These are phyloP conservation scores for Campylorhamphus procurvoides DNA, from an alignment of 2,113 vertebrate species.

Conservation along the genomic window DNA sequence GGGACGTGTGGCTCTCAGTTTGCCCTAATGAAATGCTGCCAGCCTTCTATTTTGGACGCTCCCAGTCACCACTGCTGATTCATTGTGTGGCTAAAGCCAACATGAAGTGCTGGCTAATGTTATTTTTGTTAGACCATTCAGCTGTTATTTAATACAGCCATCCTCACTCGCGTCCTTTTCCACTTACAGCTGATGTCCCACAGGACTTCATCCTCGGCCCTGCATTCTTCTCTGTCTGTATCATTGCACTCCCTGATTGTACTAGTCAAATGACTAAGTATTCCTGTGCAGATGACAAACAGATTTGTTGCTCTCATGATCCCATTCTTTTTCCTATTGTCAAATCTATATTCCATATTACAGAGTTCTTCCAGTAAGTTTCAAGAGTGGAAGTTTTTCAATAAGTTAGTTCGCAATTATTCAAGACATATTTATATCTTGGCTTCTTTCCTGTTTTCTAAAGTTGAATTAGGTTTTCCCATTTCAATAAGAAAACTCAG, in stretches of 20 bases:
- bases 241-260: not conserved
- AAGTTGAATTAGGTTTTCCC: not conserved
- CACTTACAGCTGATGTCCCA: slow-evolving; percentile 8
- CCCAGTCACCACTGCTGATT: not conserved
- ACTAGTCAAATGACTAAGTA: slow-evolving; percentile 8
- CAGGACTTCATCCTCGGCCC: not conserved
- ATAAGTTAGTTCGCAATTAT: not conserved
- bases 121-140: not conserved
- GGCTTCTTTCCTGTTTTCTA: not conserved
- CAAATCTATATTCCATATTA: slow-evolving; percentile 38
- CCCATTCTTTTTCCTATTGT: not conserved
- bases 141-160: not conserved
- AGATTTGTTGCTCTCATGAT: not conserved
- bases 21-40: not conserved
- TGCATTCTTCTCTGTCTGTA: not conserved
- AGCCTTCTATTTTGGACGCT: not conserved
- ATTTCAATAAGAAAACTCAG: not conserved
- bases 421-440: not conserved
- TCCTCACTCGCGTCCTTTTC: not conserved
- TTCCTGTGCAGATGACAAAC: not conserved
- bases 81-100: not conserved
- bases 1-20: not conserved
- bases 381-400: not conserved
- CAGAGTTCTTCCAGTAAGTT: not conserved
- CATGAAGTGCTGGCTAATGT: not conserved